These are phyloP conservation scores for Rhynchonycteris naso DNA, from an alignment of 2,797 vertebrate genomes.

Conservation along the genomic window DNA sequence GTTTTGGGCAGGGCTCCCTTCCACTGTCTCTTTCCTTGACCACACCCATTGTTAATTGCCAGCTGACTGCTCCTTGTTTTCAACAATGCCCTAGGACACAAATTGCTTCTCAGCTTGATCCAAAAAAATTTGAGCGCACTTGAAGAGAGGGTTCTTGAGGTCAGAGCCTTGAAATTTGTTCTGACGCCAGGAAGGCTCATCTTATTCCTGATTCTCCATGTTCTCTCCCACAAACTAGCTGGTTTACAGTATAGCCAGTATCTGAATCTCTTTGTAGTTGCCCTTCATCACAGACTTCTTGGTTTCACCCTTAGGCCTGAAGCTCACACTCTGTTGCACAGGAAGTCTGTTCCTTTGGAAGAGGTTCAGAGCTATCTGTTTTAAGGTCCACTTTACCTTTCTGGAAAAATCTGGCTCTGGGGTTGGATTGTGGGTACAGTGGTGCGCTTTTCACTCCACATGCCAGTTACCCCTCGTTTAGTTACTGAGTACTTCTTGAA, in stretches of 20 bases:
- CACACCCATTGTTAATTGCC: constrained; percentile 28
- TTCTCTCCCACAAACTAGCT: neutral
- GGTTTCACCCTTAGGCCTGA: neutral
- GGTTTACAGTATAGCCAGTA: neutral
- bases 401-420: neutral
- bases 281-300: neutral
- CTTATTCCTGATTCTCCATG: neutral
- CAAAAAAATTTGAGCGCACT: neutral
- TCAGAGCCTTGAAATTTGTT: constrained; percentile 24
- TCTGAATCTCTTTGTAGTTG: neutral
- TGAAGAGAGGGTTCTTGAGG: neutral
- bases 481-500: neutral
- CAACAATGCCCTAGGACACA: neutral
- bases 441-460: neutral
- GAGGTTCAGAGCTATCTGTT: neutral
- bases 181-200: neutral
- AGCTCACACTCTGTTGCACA: neutral
- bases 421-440: neutral
- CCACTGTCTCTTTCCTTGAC: neutral
- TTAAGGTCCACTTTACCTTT: neutral
- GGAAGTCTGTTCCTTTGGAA: neutral
- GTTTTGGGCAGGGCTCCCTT: neutral
- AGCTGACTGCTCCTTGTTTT: neutral
- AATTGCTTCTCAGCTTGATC: constrained; percentile 15
- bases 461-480: neutral